A percentile compares a stretch with the other conserved stretches of the same genome.
phyloP scores from a whole-genome alignment of 2,797 vertebrate genomes.

The Pseudopleuronectes americanus region DNA sequence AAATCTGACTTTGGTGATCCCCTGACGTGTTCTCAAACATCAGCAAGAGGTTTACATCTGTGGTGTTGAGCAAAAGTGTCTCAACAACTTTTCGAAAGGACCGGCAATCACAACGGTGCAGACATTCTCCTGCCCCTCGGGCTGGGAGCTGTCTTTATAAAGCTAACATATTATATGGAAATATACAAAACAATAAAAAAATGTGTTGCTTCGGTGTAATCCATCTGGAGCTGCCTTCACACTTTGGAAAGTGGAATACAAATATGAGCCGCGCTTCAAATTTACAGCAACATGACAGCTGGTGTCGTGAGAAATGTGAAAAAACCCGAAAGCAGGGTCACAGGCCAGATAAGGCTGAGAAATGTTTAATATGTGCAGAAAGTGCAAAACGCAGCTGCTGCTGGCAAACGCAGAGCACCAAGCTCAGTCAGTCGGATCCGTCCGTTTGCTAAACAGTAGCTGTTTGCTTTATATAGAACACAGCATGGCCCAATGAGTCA shows the following conservation, averaged over 20 bases:
- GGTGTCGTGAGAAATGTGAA: neutral
- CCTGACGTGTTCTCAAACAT: too few species aligned
- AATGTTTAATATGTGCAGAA: conserved; percentile 8
- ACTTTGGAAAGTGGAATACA: conserved; percentile 17
- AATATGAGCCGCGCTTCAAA: neutral
- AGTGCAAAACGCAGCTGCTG: conserved; percentile 16
- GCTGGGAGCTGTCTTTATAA: too few species aligned
- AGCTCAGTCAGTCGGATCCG: conserved; percentile 14
- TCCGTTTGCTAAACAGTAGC: conserved; percentile 35
- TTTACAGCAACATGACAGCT: neutral
- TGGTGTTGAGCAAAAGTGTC: too few species aligned
- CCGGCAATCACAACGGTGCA: neutral
- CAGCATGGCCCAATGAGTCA: conserved; percentile 41
- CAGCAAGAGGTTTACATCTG: neutral
- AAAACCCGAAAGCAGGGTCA: conserved; percentile 16
- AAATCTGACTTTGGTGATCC: neutral
- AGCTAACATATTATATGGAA: too few species aligned
- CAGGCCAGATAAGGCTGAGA: conserved; percentile 2
- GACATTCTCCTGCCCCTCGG: neutral
- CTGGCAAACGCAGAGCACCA: conserved; percentile 15
- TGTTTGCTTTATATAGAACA: conserved; percentile 46
- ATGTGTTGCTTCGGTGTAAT: neutral
- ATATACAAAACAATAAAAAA: neutral
- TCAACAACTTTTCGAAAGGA: too few species aligned
- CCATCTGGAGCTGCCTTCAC: conserved; percentile 18